Conservation (phyloP, 2,888 invertebrate species). For the Argynnis bischoffii region DNA sequence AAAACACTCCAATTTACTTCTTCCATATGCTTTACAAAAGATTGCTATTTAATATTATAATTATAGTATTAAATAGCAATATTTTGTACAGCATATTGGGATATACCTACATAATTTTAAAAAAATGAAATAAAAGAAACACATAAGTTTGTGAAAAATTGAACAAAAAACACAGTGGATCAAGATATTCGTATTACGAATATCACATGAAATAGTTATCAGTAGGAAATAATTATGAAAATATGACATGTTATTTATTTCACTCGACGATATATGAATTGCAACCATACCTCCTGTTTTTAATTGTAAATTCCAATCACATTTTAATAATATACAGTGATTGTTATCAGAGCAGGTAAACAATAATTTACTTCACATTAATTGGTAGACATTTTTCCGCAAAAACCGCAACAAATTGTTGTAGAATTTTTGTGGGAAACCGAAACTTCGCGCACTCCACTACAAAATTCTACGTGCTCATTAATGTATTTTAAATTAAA, state of each 20-base stretch:
- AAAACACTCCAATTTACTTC: too few relatives aligned
- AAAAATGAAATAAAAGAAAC: too few relatives aligned
- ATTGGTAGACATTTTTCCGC: constrained; percentile 20
- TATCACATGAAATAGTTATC: constrained; percentile 1
- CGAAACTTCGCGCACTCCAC: constrained; percentile 14
- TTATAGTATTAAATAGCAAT: too few relatives aligned
- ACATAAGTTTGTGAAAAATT: too few relatives aligned
- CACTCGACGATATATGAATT: constrained; percentile 1
- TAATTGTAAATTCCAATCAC: constrained; percentile 19
- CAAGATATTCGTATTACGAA: not conserved
- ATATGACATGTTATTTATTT: constrained; percentile 11
- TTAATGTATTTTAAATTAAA: constrained; percentile 6
- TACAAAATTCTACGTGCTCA: not conserved
- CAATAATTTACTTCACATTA: constrained; percentile 22
- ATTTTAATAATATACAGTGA: constrained; percentile 10
- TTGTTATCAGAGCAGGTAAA: constrained; percentile 19
- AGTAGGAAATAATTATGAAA: constrained; percentile 3
- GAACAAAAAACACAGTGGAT: too few relatives aligned
- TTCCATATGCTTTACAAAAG: too few relatives aligned
- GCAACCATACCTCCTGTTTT: constrained; percentile 4
- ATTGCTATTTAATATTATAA: too few relatives aligned
- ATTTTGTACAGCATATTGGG: too few relatives aligned
- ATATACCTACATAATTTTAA: too few relatives aligned
- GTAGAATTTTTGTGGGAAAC: constrained; percentile 20
- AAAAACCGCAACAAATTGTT: constrained; percentile 10